These are phyloP conservation scores for Marisa cornuarietis DNA, from an alignment of 1,140 invertebrate species.

Conservation along the genomic window DNA sequence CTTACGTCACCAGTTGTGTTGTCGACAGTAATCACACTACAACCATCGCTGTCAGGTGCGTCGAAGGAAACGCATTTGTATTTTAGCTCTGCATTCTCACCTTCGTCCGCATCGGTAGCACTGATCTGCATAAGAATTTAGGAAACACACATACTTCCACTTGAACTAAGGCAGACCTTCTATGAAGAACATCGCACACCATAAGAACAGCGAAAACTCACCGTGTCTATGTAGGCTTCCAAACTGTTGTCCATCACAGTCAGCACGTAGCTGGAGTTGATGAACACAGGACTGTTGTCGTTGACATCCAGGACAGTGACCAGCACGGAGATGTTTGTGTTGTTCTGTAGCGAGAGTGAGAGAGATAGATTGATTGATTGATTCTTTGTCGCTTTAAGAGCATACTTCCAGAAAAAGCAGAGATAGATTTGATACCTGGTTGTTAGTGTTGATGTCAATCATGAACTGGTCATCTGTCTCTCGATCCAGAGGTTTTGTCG, in stretches of 20 bases:
- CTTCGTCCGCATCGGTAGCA: background rate
- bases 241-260: background rate
- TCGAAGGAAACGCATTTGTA: background rate
- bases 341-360: background rate
- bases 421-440: no score
- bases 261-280: background rate
- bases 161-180: no score
- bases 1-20: slow-evolving; percentile 2
- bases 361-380: no score
- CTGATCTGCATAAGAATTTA: no score
- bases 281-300: slow-evolving; percentile 7
- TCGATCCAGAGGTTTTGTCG: no score
- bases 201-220: background rate
- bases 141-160: no score
- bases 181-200: no score
- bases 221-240: background rate
- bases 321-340: background rate
- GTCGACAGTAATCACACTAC: background rate
- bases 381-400: no score
- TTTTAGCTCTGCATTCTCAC: background rate
- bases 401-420: no score
- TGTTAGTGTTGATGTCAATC: no score
- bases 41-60: no score
- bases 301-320: background rate
- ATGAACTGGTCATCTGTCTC: no score